phyloP scores from a whole-genome alignment of 1,140 invertebrate species.

The Polypedilum vanderplanki region DNA sequence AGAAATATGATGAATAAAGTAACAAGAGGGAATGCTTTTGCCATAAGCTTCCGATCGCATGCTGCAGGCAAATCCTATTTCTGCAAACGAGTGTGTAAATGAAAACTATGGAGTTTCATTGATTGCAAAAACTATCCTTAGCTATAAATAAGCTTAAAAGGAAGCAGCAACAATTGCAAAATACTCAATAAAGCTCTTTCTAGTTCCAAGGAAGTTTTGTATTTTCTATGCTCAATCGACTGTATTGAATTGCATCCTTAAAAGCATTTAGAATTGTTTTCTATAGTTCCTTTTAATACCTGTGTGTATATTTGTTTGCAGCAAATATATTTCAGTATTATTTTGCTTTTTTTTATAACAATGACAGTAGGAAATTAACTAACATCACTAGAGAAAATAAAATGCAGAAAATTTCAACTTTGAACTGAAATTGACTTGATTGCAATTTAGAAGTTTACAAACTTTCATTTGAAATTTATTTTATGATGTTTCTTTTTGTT shows the following conservation, averaged over 20 bases:
- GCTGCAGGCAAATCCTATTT: no score
- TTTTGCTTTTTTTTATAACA: neutral
- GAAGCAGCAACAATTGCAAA: neutral
- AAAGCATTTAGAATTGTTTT: neutral
- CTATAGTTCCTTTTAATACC: neutral
- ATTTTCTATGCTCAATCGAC: neutral
- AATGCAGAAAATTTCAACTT: neutral
- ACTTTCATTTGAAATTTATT: no score
- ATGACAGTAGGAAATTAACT: neutral
- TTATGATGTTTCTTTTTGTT: no score
- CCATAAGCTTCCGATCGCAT: no score
- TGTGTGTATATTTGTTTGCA: neutral
- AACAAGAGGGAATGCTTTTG: no score
- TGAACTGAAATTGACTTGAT: no score
- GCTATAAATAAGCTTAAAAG: constrained; percentile 7
- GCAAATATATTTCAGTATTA: neutral
- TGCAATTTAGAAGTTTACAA: no score
- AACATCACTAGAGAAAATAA: neutral
- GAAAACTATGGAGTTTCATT: no score
- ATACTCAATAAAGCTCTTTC: neutral
- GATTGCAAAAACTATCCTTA: neutral
- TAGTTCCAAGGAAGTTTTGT: no score
- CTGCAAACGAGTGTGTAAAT: no score
- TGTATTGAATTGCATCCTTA: constrained; percentile 11
- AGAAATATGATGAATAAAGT: no score